phyloP scores from a whole-genome alignment of 2,113 vertebrate species.

The Oryctolagus cuniculus region mOryCun1.1 NC_091453.1:67586501-67587000 shows the following conservation, averaged over 20 bases:
- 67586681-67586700: slow-evolving; percentile 80
- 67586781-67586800: slow-evolving; percentile 80
- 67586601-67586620: slow-evolving; percentile 84
- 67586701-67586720: slow-evolving; percentile 87
- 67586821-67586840: slow-evolving; percentile 71
- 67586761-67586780: slow-evolving; percentile 87
- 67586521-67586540: slow-evolving; percentile 82
- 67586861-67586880: slow-evolving; percentile 83
- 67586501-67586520: slow-evolving; percentile 87
- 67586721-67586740: slow-evolving; percentile 84
- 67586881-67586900: slow-evolving; percentile 74
- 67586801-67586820: slow-evolving; percentile 67
- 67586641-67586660: slow-evolving; percentile 77
- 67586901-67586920: slow-evolving; percentile 76
- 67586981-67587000: slow-evolving; percentile 66
- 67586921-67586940: slow-evolving; percentile 77
- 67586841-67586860: slow-evolving; percentile 70
- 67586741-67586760: slow-evolving; percentile 82
- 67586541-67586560: slow-evolving; percentile 79
- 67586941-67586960: slow-evolving; percentile 73
- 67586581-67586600: slow-evolving; percentile 87
- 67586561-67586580: slow-evolving; percentile 85
- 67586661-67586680: slow-evolving; percentile 81
- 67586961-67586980: slow-evolving; percentile 75
- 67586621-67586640: slow-evolving; percentile 80